Evolutionary conservation across 1,140 invertebrate species (phyloP), one percentile per base, ranked within the genome.

Genomic region (Neodiprion pinetum): DNA sequence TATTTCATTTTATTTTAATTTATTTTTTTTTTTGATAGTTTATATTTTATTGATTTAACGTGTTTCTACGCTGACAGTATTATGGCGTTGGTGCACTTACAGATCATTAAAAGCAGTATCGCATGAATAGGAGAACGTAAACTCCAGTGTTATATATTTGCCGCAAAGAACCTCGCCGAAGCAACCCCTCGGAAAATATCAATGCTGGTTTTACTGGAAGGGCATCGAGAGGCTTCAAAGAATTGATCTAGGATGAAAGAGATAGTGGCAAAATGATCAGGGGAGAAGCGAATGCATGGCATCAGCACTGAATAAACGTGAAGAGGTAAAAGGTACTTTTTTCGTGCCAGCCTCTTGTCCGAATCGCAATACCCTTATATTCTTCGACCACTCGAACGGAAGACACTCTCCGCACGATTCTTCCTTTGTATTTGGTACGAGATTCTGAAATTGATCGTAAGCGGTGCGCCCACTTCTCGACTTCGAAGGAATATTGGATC

Each of bases 401-500:
- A 61, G 53, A 61, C 53, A 61, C 53, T 61, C 53, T 61, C 53
- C 53, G 53, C 4, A 40, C 1, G 28, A 40, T 2, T 61, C 5
- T 61, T 17, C 9, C n/a, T 61, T 9, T 61, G 53, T 61, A 61
- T 61, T 61, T 61, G 53, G 53, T 61, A 61, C 4, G 28, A 40
- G 53, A 61, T 61, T 61, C 53, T 61, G 53, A 61, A 61, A 17
- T 9, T 61, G n/a, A 21, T 21, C 17, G 17, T 21, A 21, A 61
- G 53, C 53, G 53, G 53, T 9, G 3, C 53, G 53, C 53, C 40
- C 76, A 80, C 75, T 80, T 79, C 79, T 81, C 80, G 80, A 79
- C 80, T 78, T 79, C 79, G 80, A 81, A 81, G 80, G 80, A 81
- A 81, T 81, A 81, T 81, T 81, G 80, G 80, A 77, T 74, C 72